Percentiles rank a stretch among this genome's conserved stretches.
These are phyloP conservation scores for Scaptodrosophila lebanonensis DNA, from an alignment of 1,140 invertebrate species.

Conservation along the genomic window DNA sequence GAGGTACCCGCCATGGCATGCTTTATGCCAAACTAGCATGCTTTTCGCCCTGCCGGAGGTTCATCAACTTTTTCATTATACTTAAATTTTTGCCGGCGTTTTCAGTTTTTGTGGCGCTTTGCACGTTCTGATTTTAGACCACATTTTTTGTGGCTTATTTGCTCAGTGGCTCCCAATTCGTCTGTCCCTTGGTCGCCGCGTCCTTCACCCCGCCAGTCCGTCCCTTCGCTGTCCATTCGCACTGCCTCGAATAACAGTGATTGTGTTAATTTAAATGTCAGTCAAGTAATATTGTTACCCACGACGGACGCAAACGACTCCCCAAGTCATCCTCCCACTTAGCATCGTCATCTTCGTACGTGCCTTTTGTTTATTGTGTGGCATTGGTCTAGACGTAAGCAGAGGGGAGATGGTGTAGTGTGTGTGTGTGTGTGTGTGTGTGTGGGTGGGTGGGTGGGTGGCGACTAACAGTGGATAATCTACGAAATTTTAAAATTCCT, in stretches of 20 bases:
- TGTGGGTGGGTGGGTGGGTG: slow-evolving; percentile 15
- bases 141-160: slow-evolving; percentile 15
- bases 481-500: slow-evolving; percentile 69
- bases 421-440: slow-evolving; percentile 5
- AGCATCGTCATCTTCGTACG: slow-evolving; percentile 41
- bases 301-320: slow-evolving; percentile 26
- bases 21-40: too few species aligned
- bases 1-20: too few species aligned
- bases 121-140: slow-evolving; percentile 25
- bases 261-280: slow-evolving; percentile 76
- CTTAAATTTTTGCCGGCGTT: slow-evolving; percentile 19
- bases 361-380: slow-evolving; percentile 68
- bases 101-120: slow-evolving; percentile 9
- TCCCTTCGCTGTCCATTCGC: too few species aligned
- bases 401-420: slow-evolving; percentile 22
- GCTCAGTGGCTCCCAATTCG: too few species aligned
- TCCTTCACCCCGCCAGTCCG: too few species aligned
- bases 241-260: too few species aligned
- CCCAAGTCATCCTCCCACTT: not conserved
- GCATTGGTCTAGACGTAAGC: too few species aligned
- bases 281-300: slow-evolving; percentile 73
- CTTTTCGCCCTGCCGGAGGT: slow-evolving; percentile 10
- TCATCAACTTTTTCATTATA: slow-evolving; percentile 55
- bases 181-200: too few species aligned
- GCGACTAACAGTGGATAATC: slow-evolving; percentile 66